phyloP scores from a whole-genome alignment of 92 coral and sea anemone genomes.

The Nematostella vectensis region DNA sequence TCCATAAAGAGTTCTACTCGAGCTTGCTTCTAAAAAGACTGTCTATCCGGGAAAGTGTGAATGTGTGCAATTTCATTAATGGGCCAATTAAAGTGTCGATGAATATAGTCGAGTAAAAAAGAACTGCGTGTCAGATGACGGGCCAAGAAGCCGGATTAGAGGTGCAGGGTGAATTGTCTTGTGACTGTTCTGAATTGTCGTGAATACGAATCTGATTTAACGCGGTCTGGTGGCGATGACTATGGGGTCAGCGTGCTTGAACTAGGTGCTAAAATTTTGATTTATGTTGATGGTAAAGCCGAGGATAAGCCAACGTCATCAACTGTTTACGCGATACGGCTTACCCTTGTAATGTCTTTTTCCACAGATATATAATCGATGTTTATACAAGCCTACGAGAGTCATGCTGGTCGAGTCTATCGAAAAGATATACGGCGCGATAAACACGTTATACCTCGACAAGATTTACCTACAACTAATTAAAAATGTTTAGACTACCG shows the following conservation, averaged over 20 bases:
- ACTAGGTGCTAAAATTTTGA: constrained; percentile 8
- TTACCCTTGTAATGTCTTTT: constrained; percentile 16
- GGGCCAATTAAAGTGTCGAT: constrained; percentile 25
- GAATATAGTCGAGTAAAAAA: background rate
- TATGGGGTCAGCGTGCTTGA: constrained; percentile 5
- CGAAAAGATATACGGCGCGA: background rate
- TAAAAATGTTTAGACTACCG: background rate
- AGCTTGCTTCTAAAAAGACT: background rate
- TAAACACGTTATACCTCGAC: background rate
- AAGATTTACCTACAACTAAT: background rate
- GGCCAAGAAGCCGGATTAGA: background rate
- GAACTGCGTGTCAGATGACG: background rate
- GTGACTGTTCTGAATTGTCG: background rate
- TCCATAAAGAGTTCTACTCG: background rate
- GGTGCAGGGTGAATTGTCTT: background rate
- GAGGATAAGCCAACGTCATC: constrained; percentile 20
- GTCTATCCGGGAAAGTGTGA: background rate
- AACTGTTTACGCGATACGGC: constrained; percentile 17
- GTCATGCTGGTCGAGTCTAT: background rate
- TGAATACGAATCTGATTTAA: background rate
- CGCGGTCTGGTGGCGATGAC: background rate
- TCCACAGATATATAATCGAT: constrained; percentile 13
- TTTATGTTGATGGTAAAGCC: constrained; percentile 10
- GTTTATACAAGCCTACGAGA: constrained; percentile 9
- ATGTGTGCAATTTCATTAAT: constrained; percentile 51